Percentiles rank a stretch among this genome's conserved stretches.
Evolutionary conservation across 2,797 vertebrate genomes (phyloP).

Genomic region (Crypturellus tataupa): DNA sequence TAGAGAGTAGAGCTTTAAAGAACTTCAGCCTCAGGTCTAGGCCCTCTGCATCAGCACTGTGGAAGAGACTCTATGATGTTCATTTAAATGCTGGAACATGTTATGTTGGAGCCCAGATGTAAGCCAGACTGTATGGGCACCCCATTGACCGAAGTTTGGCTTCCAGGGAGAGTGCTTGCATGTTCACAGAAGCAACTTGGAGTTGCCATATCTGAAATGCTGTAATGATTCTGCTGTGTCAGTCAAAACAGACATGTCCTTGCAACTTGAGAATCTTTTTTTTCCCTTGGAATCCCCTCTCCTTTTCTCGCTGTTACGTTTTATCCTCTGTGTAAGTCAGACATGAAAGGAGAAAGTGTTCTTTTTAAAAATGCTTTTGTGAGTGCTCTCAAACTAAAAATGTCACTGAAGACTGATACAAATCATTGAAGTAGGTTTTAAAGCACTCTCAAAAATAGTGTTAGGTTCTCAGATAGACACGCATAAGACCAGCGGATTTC

Average conservation of each 20-base stretch:
- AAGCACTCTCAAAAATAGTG: not conserved
- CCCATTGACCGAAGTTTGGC: not conserved
- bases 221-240: not conserved
- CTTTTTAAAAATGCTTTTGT: not conserved
- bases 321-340: not conserved
- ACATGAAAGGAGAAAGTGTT: not conserved
- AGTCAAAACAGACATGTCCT: not conserved
- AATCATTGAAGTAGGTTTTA: not conserved
- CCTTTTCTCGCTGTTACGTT: not conserved
- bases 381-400: not conserved
- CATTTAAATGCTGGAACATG: not conserved
- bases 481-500: not conserved
- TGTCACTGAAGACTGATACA: rapidly evolving
- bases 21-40: not conserved
- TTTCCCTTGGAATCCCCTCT: not conserved
- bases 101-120: not conserved
- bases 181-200: rapidly evolving
- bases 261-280: not conserved
- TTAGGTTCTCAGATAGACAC: not conserved
- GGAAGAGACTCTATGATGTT: not conserved
- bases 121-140: not conserved
- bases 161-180: not conserved
- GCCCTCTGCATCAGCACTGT: not conserved
- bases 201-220: not conserved
- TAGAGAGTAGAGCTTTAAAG: not conserved